A percentile compares a stretch with the other conserved stretches of the same genome.
These are phyloP conservation scores for Danio albolineatus DNA, from an alignment of 2,797 vertebrate species.

Conservation along the genomic window DNA sequence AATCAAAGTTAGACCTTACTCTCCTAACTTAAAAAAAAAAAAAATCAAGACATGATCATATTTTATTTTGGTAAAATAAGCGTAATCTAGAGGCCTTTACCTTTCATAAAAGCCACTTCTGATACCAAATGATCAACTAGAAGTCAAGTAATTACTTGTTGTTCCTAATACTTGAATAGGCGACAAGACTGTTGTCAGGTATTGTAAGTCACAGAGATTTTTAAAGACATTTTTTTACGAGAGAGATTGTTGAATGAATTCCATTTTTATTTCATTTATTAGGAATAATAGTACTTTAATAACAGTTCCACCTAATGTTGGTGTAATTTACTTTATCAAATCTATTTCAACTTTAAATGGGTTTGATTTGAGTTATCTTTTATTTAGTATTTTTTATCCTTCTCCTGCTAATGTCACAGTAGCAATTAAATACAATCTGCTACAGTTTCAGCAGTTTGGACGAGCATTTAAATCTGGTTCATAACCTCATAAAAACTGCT, in stretches of 20 bases:
- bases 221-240: neutral
- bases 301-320: neutral
- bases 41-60: too few relatives aligned
- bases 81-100: too few relatives aligned
- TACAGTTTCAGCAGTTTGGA: neutral
- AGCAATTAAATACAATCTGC: conserved; percentile 30
- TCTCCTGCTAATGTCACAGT: conserved; percentile 1
- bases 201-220: too few relatives aligned
- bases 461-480: conserved; percentile 27
- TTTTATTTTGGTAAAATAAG: too few relatives aligned
- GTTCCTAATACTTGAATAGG: too few relatives aligned
- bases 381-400: conserved; percentile 3
- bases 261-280: neutral
- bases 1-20: too few relatives aligned
- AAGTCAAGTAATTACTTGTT: too few relatives aligned
- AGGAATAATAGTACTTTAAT: neutral
- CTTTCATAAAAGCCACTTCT: too few relatives aligned
- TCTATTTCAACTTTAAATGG: neutral
- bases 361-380: neutral
- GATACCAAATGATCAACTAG: too few relatives aligned
- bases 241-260: neutral
- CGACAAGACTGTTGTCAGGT: too few relatives aligned
- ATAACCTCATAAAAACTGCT: conserved; percentile 27
- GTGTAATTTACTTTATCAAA: neutral
- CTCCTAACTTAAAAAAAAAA: too few relatives aligned